Evolutionary conservation across 2,113 vertebrate genomes (phyloP).

Genomic region (Mus pahari): DNA sequence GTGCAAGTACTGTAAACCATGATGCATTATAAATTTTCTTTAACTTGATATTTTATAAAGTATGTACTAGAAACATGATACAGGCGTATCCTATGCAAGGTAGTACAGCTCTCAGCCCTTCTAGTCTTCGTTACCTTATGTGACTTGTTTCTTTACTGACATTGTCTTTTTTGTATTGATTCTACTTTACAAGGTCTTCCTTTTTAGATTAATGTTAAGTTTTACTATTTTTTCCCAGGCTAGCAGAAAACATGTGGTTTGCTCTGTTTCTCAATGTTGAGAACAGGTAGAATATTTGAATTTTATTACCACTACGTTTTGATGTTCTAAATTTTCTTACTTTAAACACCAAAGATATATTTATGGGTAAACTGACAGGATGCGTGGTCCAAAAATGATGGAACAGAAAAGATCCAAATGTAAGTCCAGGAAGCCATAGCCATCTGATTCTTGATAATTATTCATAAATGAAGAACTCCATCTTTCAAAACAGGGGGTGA

Average conservation of each 20-base stretch:
- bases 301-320: neutral
- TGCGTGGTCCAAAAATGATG: neutral
- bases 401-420: neutral
- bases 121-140: neutral
- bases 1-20: neutral
- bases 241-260: neutral
- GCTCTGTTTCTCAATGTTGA: neutral
- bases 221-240: neutral
- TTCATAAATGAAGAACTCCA: neutral
- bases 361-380: neutral
- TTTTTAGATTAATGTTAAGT: neutral
- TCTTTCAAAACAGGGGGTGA: neutral
- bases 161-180: neutral
- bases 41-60: neutral
- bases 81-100: neutral
- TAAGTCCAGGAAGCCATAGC: no score
- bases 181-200: neutral
- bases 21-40: neutral
- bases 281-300: slow-evolving; percentile 14
- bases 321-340: neutral
- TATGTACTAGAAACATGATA: neutral
- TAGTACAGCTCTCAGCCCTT: neutral
- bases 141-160: neutral
- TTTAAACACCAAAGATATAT: neutral
- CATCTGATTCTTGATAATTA: neutral